Evolutionary conservation across 1,140 invertebrate genomes (phyloP).

Genomic region (Eupristina koningsbergeri): DNA sequence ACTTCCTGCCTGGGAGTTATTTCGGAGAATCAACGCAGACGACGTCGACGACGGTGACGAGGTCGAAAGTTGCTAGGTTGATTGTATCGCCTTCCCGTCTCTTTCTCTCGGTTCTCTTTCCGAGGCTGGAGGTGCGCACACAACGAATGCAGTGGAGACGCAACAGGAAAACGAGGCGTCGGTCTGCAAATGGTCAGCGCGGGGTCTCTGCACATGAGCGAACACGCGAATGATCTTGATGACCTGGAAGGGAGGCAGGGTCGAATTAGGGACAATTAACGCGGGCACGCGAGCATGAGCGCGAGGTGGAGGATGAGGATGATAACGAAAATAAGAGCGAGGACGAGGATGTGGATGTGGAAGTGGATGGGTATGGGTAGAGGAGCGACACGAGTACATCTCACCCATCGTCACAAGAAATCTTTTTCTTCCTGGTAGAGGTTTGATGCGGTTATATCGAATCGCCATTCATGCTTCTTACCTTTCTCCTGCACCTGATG

Average conservation of each 20-base stretch:
- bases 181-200: neutral
- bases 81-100: neutral
- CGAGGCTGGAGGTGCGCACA: neutral
- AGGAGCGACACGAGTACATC: too few relatives aligned
- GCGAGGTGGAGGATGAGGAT: too few relatives aligned
- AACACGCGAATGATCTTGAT: neutral
- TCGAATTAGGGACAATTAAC: neutral
- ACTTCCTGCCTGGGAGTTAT: constrained; percentile 5
- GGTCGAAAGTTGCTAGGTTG: neutral
- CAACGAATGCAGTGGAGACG: neutral
- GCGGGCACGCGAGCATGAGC: neutral
- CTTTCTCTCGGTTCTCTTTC: too few relatives aligned
- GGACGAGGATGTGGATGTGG: too few relatives aligned
- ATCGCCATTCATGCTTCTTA: neutral
- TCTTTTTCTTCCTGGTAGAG: too few relatives aligned
- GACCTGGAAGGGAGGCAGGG: neutral
- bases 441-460: too few relatives aligned
- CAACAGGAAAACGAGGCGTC: neutral
- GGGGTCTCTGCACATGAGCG: neutral
- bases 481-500: too few relatives aligned
- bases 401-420: too few relatives aligned
- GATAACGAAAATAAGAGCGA: too few relatives aligned
- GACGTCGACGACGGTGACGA: too few relatives aligned
- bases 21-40: too few relatives aligned
- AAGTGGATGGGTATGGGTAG: neutral